Conservation (phyloP, 1,140 invertebrate species). For the Lethrus apterus region DNA sequence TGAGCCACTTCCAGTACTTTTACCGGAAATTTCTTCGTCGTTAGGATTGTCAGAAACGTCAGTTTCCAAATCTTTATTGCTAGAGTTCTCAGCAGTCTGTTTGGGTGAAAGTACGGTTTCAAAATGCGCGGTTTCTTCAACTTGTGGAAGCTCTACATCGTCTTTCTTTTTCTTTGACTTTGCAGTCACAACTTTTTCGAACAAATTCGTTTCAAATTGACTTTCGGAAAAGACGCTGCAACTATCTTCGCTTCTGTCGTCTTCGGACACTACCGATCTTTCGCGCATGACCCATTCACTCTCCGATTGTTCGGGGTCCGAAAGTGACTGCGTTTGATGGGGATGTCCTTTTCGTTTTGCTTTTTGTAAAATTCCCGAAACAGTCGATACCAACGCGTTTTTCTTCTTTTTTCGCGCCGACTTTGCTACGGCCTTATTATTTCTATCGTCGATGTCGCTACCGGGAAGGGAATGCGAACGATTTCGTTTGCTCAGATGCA, state of each 20-base stretch:
- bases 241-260: slow-evolving; percentile 65
- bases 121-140: neutral
- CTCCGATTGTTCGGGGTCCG: slow-evolving; percentile 71
- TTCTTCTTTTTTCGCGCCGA: slow-evolving; percentile 61
- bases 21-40: slow-evolving; percentile 54
- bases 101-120: neutral
- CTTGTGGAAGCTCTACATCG: neutral
- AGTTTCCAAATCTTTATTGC: slow-evolving; percentile 45
- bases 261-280: slow-evolving; percentile 57
- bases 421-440: slow-evolving; percentile 25
- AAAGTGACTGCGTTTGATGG: slow-evolving; percentile 51
- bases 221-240: slow-evolving; percentile 61
- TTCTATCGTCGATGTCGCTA: slow-evolving; percentile 48
- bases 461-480: slow-evolving; percentile 73
- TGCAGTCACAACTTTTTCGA: slow-evolving; percentile 51
- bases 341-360: slow-evolving; percentile 58
- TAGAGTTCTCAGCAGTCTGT: neutral
- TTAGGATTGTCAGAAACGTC: slow-evolving; percentile 49
- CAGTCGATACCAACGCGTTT: slow-evolving; percentile 67
- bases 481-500: slow-evolving; percentile 68
- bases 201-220: slow-evolving; percentile 53
- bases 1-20: slow-evolving; percentile 51
- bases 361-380: slow-evolving; percentile 72
- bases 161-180: slow-evolving; percentile 38
- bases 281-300: slow-evolving; percentile 58